Base-by-base conservation (phyloP, 2,888 invertebrate genomes). In the Argyresthia albistria region DNA sequence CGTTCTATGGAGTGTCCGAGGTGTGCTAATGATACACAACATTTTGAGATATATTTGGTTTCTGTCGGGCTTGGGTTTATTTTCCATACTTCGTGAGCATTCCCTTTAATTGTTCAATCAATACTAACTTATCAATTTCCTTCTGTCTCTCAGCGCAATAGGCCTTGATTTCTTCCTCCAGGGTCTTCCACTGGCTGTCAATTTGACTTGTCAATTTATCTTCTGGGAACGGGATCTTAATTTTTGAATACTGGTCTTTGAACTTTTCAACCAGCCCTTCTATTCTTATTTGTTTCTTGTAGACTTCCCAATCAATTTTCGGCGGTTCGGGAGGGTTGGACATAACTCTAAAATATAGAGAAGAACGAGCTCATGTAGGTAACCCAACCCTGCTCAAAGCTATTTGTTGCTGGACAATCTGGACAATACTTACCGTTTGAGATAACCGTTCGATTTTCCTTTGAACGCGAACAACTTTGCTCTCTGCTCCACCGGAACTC, bases 231-330 rank as follows among this genome's bases (percentile, higher is more conserved):
- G 84, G 81, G 0, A 86, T 64, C 54, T 74, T 67, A 7, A 69
- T 66, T 1, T 55, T 36, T 15, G 66, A 63, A 52, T 86, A 83
- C 0, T 59, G 64, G 0, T 65, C 51, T 57, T 77, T 70, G 35
- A 83, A 67, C 54, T 78, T 75, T 0, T 80, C 80, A 2, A 86
- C 81, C 2, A 84, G 63, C 0, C 73, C 74, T 8, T 60, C 48
- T 0, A 74, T 59, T 0, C 80, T 77, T 0, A 83, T 70, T 1
- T 57, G 37, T 54, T 80, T 79, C 12, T 67, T 58, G 56, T 81
- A 86, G 8, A 61, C 57, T 0, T 71, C 80, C 86, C 86, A 87
- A 46, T 84, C 63, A 25, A 87, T 82, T 62, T 70, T 68, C 0
- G 86, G 84, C 1, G 77, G 67, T 16, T 72, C 70, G 0, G 67